Conservation (phyloP, 2,797 vertebrate species). For the Pseudomugil gertrudae region DNA sequence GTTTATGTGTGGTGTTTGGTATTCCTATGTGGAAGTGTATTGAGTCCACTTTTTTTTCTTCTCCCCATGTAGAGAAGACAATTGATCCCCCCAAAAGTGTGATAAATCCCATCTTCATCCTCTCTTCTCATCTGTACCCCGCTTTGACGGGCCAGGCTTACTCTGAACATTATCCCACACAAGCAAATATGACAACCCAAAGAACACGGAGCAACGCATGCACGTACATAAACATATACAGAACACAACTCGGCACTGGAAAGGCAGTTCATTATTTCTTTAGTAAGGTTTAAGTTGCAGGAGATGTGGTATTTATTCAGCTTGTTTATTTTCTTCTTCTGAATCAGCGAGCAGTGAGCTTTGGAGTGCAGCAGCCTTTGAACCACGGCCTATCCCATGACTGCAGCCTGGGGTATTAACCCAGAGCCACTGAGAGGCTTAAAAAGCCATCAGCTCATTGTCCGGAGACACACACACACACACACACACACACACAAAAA, state of each 20-base stretch:
- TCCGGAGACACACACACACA: conserved; percentile 84
- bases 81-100: conserved; percentile 70
- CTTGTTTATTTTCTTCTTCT: conserved; percentile 76
- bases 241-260: conserved; percentile 32
- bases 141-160: conserved; percentile 53
- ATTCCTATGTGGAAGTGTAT: conserved; percentile 40
- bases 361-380: conserved; percentile 77
- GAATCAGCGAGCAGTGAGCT: conserved; percentile 65
- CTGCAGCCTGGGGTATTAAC: conserved; percentile 81
- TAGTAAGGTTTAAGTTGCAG: conserved; percentile 69
- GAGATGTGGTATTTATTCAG: conserved; percentile 72
- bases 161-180: conserved; percentile 57
- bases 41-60: conserved; percentile 13
- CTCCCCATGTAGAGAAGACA: conserved; percentile 39
- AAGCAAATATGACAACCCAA: conserved; percentile 62
- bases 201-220: conserved; percentile 30
- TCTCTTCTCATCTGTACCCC: conserved; percentile 57
- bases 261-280: conserved; percentile 75
- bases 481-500: conserved; percentile 79
- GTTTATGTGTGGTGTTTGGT: conserved; percentile 33
- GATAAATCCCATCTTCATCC: conserved; percentile 74
- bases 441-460: conserved; percentile 91
- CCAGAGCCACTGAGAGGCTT: conserved; percentile 88
- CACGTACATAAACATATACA: conserved; percentile 8
- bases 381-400: conserved; percentile 78